Evolutionary conservation across 2,888 invertebrate genomes (phyloP).

Genomic region (Euclidia mi): DNA sequence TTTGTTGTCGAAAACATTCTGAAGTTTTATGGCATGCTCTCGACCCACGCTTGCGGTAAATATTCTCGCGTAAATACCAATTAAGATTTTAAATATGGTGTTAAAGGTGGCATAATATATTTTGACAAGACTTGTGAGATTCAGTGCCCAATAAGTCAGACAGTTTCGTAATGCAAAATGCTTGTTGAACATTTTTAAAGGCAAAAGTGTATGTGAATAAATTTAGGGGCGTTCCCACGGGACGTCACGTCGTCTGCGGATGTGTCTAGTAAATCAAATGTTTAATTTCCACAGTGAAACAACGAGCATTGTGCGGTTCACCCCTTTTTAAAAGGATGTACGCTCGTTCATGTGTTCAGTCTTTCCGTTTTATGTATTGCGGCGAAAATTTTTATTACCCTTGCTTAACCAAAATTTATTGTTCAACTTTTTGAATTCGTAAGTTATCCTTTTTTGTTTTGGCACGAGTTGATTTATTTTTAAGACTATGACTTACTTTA

Average conservation of each 20-base stretch:
- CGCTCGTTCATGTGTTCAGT: conserved; percentile 48
- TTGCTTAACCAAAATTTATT: conserved; percentile 40
- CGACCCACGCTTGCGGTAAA: conserved; percentile 65
- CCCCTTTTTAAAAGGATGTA: conserved; percentile 65
- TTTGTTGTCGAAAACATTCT: conserved; percentile 70
- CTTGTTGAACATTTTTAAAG: conserved; percentile 71
- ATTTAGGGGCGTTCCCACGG: conserved; percentile 71
- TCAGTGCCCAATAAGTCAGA: conserved; percentile 60
- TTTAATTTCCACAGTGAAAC: conserved; percentile 82
- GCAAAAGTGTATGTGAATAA: conserved; percentile 62
- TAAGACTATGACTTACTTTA: conserved; percentile 1
- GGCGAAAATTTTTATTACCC: conserved; percentile 46
- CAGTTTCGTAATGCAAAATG: conserved; percentile 68
- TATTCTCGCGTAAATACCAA: conserved; percentile 57
- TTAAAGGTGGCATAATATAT: conserved; percentile 66
- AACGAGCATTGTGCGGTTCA: conserved; percentile 72
- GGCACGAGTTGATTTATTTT: conserved; percentile 22
- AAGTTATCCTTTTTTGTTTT: conserved; percentile 24
- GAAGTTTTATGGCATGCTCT: conserved; percentile 60
- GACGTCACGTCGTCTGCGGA: conserved; percentile 73
- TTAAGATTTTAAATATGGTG: conserved; percentile 70
- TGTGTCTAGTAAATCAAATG: conserved; percentile 82
- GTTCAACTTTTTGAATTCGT: conserved; percentile 34
- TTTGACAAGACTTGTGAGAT: conserved; percentile 56
- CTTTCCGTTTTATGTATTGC: conserved; percentile 48